Base-by-base conservation (phyloP, 2,888 invertebrate genomes). In the Lymantria dispar region DNA sequence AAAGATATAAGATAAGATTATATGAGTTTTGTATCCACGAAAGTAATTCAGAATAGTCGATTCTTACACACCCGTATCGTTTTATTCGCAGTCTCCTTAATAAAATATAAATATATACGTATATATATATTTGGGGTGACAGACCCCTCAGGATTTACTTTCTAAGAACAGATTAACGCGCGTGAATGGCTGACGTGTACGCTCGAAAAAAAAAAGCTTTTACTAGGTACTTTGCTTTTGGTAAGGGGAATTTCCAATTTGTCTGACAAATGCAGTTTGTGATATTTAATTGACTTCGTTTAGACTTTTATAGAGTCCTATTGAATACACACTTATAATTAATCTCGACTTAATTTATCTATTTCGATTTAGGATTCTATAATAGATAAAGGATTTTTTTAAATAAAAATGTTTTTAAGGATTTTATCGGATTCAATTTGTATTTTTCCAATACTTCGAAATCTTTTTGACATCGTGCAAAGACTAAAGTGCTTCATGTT, bases 271-370 rank as follows among this genome's bases (percentile, higher is more conserved):
- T 77, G 77, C 78, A 78, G 71, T 76, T 74, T 69, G 29, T 31
- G 59, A 60, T 64, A 65, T 70, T 67, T 79, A 76, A 80, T 80
- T 78, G 76, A 75, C 68, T 78, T 74, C 72, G 72, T 78, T 76
- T 69, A 8, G 48, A 45, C 41, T 52, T 50, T 41, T 66, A 48
- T 47, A 57, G 55, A 50, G 55, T 41, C 49, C 48, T 45, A 48
- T 51, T 37, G 42, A 45, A 31, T 50, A 38, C 41, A 43, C 22
- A 5, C 5, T 22, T 22, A 22, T 5, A 22, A 22, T 22, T 22
- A 22, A 22, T 22, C 5, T 22, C 22, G 22, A 22, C 5, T 22
- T 22, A 22, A 22, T 2, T 22, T 22, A 22, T 22, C 5, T 22
- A 22, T 22, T 22, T 22, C 22, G 22, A 22, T 5, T 22, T 5